These are phyloP conservation scores for Poecilobothrus nobilitatus DNA, from an alignment of 2,888 invertebrate species.

Conservation along the genomic window DNA sequence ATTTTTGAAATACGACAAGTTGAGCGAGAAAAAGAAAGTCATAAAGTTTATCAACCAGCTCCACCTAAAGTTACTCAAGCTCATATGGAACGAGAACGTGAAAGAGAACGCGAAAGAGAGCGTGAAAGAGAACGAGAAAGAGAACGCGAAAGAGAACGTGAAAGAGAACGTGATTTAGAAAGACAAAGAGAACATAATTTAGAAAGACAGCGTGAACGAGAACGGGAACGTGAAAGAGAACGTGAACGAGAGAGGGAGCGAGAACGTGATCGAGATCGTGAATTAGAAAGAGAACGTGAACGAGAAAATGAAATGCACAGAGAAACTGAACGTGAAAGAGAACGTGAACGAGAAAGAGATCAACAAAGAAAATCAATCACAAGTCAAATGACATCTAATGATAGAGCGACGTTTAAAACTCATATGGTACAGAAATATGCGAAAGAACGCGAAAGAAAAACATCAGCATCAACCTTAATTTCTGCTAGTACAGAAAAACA, in stretches of 20 bases:
- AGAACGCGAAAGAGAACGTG: slow-evolving; percentile 20
- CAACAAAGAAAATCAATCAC: slow-evolving; percentile 10
- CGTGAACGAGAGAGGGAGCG: not conserved
- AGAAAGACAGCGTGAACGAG: slow-evolving; percentile 18
- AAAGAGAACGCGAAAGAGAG: slow-evolving; percentile 17
- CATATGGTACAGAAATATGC: slow-evolving; percentile 64
- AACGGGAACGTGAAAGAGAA: slow-evolving; percentile 12
- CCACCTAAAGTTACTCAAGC: slow-evolving; percentile 35
- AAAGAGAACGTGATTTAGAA: slow-evolving; percentile 20
- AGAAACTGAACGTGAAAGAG: not conserved
- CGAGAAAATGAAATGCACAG: not conserved
- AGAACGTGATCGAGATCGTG: not conserved
- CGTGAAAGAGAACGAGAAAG: slow-evolving; percentile 21
- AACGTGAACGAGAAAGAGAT: not conserved
- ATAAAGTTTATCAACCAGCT: slow-evolving; percentile 44
- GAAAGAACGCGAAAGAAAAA: slow-evolving; percentile 62
- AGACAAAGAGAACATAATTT: slow-evolving; percentile 13
- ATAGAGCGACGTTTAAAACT: slow-evolving; percentile 61
- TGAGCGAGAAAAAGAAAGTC: slow-evolving; percentile 43
- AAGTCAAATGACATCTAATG: slow-evolving; percentile 27
- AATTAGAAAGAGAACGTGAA: not conserved
- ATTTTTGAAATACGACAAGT: slow-evolving; percentile 43
- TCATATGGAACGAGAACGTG: slow-evolving; percentile 26
- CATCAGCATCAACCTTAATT: slow-evolving; percentile 65
- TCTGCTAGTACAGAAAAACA: slow-evolving; percentile 58